Percentiles rank a stretch among this genome's conserved stretches.
Conservation (phyloP, 2,797 vertebrate genomes). For the Clarias pachynema region DNA sequence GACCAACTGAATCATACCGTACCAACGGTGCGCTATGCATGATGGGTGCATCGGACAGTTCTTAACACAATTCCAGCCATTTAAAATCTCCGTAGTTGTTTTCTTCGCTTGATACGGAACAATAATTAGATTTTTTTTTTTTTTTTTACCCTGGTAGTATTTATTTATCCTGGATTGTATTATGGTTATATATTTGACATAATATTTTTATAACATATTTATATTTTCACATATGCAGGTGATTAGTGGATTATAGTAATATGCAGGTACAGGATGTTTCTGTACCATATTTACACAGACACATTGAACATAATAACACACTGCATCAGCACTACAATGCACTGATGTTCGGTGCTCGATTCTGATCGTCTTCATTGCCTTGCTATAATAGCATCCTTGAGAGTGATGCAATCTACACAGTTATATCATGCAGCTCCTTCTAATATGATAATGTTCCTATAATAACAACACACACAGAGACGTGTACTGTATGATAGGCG, state of each 20-base stretch:
- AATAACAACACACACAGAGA: background rate
- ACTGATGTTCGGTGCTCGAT: background rate
- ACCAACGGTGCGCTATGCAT: too few species aligned
- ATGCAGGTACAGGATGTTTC: background rate
- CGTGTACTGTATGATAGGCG: background rate
- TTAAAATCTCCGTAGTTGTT: too few species aligned
- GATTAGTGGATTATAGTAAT: background rate
- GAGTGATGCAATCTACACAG: background rate
- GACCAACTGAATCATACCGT: too few species aligned
- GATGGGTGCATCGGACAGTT: too few species aligned
- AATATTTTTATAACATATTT: background rate
- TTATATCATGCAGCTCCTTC: background rate
- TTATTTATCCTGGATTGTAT: background rate
- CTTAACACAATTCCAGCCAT: too few species aligned
- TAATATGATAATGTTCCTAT: background rate
- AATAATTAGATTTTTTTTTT: too few species aligned
- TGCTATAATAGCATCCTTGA: background rate
- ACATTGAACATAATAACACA: background rate
- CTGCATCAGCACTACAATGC: background rate
- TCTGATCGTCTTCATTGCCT: background rate
- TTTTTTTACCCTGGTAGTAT: too few species aligned
- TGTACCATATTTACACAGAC: background rate
- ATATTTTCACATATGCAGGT: background rate
- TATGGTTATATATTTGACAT: background rate
- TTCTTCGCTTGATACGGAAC: too few species aligned